Percentiles rank a stretch among this genome's conserved stretches.
phyloP scores from a whole-genome alignment of 2,888 invertebrate genomes.

The Girardia tigrina region DNA sequence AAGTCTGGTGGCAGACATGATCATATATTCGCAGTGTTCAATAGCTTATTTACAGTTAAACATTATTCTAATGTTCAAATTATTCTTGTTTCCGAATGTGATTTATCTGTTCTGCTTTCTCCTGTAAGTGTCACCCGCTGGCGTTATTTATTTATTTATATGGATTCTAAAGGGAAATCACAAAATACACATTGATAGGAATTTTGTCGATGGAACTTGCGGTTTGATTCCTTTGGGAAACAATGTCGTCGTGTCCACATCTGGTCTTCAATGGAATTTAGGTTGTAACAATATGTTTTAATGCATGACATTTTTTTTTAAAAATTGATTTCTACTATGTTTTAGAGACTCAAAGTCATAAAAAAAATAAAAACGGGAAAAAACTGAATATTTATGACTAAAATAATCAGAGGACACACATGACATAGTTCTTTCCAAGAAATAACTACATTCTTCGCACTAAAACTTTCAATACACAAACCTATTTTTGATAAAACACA shows the following conservation, averaged over 20 bases:
- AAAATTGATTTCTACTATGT: too few species aligned
- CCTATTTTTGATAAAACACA: too few species aligned
- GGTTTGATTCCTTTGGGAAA: slow-evolving; percentile 35
- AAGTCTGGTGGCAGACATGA: neutral
- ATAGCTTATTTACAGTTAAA: neutral
- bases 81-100: slow-evolving; percentile 10
- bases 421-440: too few species aligned
- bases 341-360: too few species aligned
- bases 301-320: too few species aligned
- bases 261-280: slow-evolving; percentile 35
- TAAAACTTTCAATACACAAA: too few species aligned
- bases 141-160: neutral
- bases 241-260: slow-evolving; percentile 30
- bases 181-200: slow-evolving; percentile 10
- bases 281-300: too few species aligned
- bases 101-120: neutral
- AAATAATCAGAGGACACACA: too few species aligned
- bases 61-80: neutral
- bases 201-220: slow-evolving; percentile 31
- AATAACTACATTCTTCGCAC: too few species aligned
- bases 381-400: too few species aligned
- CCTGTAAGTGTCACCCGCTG: neutral
- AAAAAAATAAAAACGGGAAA: too few species aligned
- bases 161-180: slow-evolving; percentile 31
- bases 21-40: neutral